A percentile compares a stretch with the other conserved stretches of the same genome.
phyloP scores from a whole-genome alignment of 1,140 invertebrate species.

The Lycorma delicatula region DNA sequence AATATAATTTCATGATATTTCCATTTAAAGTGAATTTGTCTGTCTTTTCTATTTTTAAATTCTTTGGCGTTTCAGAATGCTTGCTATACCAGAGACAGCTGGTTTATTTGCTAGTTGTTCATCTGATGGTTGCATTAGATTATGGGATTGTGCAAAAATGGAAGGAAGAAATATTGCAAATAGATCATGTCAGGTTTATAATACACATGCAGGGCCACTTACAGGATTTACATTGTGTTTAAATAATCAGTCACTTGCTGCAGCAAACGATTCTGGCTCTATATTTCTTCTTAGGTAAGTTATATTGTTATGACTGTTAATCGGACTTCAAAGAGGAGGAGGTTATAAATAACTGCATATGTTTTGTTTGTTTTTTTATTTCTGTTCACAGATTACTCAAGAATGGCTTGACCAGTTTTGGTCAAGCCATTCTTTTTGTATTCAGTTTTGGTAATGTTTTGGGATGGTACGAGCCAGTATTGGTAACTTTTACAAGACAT shows the following conservation, averaged over 20 bases:
- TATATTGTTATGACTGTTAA: background rate
- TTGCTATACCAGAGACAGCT: conserved; percentile 44
- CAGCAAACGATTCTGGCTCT: conserved; percentile 64
- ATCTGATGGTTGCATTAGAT: conserved; percentile 75
- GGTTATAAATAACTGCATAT: too few relatives aligned
- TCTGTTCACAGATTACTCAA: too few relatives aligned
- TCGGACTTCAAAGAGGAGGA: too few relatives aligned
- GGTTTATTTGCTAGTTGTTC: conserved; percentile 78
- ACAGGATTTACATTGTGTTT: conserved; percentile 65
- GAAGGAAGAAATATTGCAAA: conserved; percentile 70
- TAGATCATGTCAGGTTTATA: conserved; percentile 52
- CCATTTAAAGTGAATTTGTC: too few relatives aligned
- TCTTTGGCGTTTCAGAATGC: conserved; percentile 30
- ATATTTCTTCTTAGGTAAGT: conserved; percentile 62
- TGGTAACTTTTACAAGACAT: too few relatives aligned
- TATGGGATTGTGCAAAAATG: conserved; percentile 86
- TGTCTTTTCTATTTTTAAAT: too few relatives aligned
- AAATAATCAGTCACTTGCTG: conserved; percentile 66
- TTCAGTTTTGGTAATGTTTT: too few relatives aligned
- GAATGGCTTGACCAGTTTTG: too few relatives aligned
- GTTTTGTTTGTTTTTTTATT: too few relatives aligned
- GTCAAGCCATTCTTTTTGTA: too few relatives aligned
- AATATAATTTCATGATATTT: too few relatives aligned
- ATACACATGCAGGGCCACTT: conserved; percentile 47
- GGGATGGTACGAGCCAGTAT: too few relatives aligned